phyloP scores from a whole-genome alignment of 2,797 vertebrate species.

The Hapalemur alaotrensis region DNA sequence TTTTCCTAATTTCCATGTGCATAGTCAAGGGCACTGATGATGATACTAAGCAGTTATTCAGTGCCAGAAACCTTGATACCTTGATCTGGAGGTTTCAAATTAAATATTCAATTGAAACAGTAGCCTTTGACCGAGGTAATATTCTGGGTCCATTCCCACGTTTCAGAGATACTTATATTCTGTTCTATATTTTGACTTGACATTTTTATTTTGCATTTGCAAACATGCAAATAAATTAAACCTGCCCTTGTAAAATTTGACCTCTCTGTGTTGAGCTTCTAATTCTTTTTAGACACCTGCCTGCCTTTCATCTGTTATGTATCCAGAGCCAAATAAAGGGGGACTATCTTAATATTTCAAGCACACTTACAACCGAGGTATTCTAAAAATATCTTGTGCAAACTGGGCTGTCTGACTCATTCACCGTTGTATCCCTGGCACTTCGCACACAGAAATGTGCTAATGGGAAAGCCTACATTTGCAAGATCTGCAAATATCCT shows the following conservation, averaged over 20 bases:
- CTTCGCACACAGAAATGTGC: background rate
- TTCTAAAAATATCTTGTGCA: conserved; percentile 17
- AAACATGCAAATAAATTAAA: background rate
- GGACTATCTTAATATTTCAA: conserved; percentile 27
- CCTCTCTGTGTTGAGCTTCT: background rate
- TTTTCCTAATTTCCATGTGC: background rate
- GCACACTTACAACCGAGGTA: background rate
- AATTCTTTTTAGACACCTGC: background rate
- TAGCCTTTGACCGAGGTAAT: background rate
- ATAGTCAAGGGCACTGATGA: background rate
- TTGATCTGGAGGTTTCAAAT: background rate
- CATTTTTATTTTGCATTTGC: background rate
- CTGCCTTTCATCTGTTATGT: background rate
- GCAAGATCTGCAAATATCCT: background rate
- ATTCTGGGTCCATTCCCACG: background rate
- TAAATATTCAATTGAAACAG: conserved; percentile 21
- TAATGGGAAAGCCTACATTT: background rate
- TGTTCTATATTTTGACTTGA: background rate
- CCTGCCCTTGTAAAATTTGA: background rate
- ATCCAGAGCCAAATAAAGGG: background rate
- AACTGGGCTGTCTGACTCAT: background rate
- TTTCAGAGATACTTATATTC: background rate
- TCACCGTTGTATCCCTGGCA: background rate
- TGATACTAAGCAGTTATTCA: background rate
- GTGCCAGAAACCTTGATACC: background rate